A percentile compares a stretch with the other conserved stretches of the same genome.
phyloP scores from a whole-genome alignment of 2,888 invertebrate species.

The Ryuthela nishihirai region DNA sequence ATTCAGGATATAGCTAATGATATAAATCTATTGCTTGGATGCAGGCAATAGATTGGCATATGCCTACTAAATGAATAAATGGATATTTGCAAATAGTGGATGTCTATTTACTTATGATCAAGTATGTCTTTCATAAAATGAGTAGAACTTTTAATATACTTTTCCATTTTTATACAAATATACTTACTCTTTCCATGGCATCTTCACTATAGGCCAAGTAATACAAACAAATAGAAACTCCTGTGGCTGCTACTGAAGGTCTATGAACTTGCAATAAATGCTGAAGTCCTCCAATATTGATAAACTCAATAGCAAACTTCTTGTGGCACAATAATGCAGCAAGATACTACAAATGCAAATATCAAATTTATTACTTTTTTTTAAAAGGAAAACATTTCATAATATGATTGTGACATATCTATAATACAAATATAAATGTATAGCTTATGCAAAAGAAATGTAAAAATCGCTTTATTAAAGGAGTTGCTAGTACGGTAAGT shows the following conservation, averaged over 20 bases:
- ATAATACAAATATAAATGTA: not conserved
- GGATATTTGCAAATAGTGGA: not conserved
- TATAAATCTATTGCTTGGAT: too few species aligned
- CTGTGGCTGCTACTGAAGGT: conserved; percentile 92
- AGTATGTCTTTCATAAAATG: too few species aligned
- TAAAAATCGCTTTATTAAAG: conserved; percentile 3
- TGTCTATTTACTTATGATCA: not conserved
- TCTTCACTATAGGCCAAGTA: conserved; percentile 96
- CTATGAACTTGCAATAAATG: conserved; percentile 82
- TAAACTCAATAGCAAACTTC: conserved; percentile 95
- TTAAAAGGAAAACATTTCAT: too few species aligned
- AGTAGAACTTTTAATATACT: too few species aligned
- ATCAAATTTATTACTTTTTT: not conserved
- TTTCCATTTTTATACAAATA: too few species aligned
- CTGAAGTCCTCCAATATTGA: conserved; percentile 80
- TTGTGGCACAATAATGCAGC: conserved; percentile 94
- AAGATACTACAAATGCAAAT: conserved; percentile 63
- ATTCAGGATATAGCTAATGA: too few species aligned
- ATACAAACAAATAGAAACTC: conserved; percentile 92
- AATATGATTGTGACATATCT: too few species aligned
- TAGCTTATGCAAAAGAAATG: not conserved
- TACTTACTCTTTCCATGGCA: conserved; percentile 93
- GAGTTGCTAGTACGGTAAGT: not conserved
- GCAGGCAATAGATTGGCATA: too few species aligned
- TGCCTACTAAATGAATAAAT: too few species aligned